Conservation (phyloP, 2,888 invertebrate genomes). For the Himalopsyche tibetana region DNA sequence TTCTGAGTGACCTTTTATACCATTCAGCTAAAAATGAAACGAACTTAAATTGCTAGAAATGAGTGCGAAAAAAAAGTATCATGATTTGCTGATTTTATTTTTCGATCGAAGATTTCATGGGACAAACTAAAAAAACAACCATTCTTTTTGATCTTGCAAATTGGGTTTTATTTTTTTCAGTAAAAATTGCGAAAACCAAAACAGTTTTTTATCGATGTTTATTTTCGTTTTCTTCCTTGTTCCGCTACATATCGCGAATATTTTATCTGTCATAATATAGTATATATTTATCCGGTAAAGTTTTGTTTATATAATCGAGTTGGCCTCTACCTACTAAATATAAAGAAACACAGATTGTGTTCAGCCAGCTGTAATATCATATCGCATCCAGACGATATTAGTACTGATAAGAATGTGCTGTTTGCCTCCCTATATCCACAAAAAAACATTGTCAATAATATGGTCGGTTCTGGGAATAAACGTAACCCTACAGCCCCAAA, state of each 20-base stretch:
- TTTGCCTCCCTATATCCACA: not conserved
- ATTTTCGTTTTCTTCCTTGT: not conserved
- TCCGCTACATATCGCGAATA: not conserved
- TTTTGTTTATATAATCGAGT: not conserved
- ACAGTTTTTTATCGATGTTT: not conserved
- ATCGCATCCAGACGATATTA: not conserved
- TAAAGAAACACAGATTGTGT: not conserved
- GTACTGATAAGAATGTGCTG: not conserved
- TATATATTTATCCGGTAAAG: not conserved
- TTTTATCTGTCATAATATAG: constrained; percentile 2
- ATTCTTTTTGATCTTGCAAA: too few relatives aligned
- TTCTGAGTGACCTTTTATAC: too few relatives aligned
- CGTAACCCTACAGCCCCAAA: not conserved
- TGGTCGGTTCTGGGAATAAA: not conserved
- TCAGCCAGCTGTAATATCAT: constrained; percentile 12
- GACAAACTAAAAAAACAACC: too few relatives aligned
- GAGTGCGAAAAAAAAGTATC: too few relatives aligned
- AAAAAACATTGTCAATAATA: constrained; percentile 7
- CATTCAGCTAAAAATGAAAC: too few relatives aligned
- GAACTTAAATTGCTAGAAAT: too few relatives aligned
- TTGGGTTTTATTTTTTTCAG: too few relatives aligned
- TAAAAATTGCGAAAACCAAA: too few relatives aligned
- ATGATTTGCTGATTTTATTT: too few relatives aligned
- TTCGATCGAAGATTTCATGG: too few relatives aligned
- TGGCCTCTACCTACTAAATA: not conserved